Conservation (phyloP, 2,113 vertebrate genomes). For the Oceanites oceanicus region DNA sequence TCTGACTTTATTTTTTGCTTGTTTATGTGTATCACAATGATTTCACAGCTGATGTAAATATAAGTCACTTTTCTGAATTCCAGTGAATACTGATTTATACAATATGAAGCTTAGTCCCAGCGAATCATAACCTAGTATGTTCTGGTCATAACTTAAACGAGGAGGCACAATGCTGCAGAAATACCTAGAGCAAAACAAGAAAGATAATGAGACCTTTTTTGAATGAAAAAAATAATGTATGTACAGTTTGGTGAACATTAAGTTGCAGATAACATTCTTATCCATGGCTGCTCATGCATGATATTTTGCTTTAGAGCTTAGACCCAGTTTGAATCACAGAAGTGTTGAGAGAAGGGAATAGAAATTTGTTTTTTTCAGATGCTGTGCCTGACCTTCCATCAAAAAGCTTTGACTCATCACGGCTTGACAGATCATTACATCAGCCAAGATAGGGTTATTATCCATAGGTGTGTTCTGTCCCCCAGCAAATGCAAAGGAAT, state of each 20-base stretch:
- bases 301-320: neutral
- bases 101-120: neutral
- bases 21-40: neutral
- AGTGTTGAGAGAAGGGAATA: neutral
- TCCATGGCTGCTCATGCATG: neutral
- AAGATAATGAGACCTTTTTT: neutral
- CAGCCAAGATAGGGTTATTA: neutral
- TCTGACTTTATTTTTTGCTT: neutral
- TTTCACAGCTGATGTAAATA: neutral
- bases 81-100: neutral
- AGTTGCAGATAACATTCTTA: neutral
- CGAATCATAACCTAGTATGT: neutral
- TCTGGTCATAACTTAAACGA: neutral
- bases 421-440: neutral
- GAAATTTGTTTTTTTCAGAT: neutral
- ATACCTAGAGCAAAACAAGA: neutral
- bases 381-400: neutral
- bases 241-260: neutral
- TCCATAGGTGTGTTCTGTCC: neutral
- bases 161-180: neutral
- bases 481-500: neutral
- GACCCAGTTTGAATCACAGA: neutral
- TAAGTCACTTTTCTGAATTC: neutral
- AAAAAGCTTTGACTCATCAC: neutral
- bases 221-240: accelerated